Percentiles rank a stretch among this genome's conserved stretches.
Evolutionary conservation across 2,888 invertebrate genomes (phyloP).

Genomic region (Cyrtodaria siliqua): DNA sequence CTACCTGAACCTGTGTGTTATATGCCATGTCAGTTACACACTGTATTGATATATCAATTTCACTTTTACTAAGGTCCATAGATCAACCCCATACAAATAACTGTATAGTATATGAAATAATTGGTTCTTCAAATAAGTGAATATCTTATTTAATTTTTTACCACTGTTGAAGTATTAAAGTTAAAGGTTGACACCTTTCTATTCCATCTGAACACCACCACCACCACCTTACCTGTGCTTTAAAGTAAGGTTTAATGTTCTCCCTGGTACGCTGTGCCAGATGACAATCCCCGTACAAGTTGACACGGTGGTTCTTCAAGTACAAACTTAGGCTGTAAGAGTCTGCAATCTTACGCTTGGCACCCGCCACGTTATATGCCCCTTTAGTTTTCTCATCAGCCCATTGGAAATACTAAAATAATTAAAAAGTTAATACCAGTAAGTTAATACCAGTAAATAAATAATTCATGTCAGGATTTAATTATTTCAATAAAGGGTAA

Average conservation of each 20-base stretch:
- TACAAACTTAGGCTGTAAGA: conserved; percentile 67
- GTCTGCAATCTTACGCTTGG: conserved; percentile 60
- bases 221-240: conserved; percentile 56
- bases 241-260: conserved; percentile 59
- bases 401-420: conserved; percentile 81
- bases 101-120: too few species aligned
- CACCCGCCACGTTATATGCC: conserved; percentile 4
- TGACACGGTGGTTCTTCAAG: conserved; percentile 70
- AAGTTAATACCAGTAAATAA: not conserved
- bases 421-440: not conserved
- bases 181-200: too few species aligned
- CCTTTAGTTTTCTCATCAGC: conserved; percentile 47
- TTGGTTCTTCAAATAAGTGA: too few species aligned
- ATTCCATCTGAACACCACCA: too few species aligned
- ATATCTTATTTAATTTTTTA: too few species aligned
- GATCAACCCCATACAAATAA: too few species aligned
- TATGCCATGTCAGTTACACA: too few species aligned
- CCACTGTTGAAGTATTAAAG: too few species aligned
- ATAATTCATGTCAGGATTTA: not conserved
- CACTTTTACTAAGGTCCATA: too few species aligned
- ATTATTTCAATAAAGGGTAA: not conserved
- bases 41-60: too few species aligned
- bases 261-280: conserved; percentile 66
- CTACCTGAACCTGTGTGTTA: too few species aligned
- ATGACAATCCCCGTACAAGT: conserved; percentile 77